A percentile compares a stretch with the other conserved stretches of the same genome.
Conservation (phyloP, 2,888 invertebrate genomes). For the Pimpla rufipes region DNA sequence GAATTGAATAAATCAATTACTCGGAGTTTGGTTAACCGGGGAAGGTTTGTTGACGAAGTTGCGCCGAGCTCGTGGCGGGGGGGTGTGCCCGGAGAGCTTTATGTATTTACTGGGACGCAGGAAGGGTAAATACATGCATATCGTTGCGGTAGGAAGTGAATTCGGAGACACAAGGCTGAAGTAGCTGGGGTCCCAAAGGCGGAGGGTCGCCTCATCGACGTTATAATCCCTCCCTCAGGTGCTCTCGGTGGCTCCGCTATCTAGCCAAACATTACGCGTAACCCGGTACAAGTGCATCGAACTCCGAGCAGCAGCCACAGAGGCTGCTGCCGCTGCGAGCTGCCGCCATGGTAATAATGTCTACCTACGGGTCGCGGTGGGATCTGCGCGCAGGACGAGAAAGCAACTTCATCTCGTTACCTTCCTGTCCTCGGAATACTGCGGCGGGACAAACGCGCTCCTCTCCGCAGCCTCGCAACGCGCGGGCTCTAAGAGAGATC, state of each 20-base stretch:
- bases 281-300: slow-evolving; percentile 14
- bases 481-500: not conserved
- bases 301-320: slow-evolving; percentile 2
- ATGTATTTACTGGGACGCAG: slow-evolving; percentile 15
- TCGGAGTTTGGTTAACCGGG: slow-evolving; percentile 48
- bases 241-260: slow-evolving; percentile 28
- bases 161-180: not conserved
- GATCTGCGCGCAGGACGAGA: slow-evolving; percentile 6
- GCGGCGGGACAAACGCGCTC: not conserved
- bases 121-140: slow-evolving; percentile 1
- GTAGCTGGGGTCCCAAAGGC: slow-evolving; percentile 10
- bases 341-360: slow-evolving; percentile 28
- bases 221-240: slow-evolving; percentile 50
- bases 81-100: slow-evolving; percentile 29
- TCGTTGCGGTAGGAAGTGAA: not conserved
- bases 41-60: slow-evolving; percentile 55
- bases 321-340: not conserved
- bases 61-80: slow-evolving; percentile 25
- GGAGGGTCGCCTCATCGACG: slow-evolving; percentile 38
- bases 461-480: not conserved
- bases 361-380: not conserved
- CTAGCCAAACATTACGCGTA: slow-evolving; percentile 43
- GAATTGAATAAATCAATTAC: slow-evolving; percentile 65
- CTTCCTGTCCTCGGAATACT: not conserved
- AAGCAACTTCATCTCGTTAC: slow-evolving; percentile 5